These are phyloP conservation scores for Nothocercus julius DNA, from an alignment of 2,113 vertebrate genomes.

Conservation along the genomic window DNA sequence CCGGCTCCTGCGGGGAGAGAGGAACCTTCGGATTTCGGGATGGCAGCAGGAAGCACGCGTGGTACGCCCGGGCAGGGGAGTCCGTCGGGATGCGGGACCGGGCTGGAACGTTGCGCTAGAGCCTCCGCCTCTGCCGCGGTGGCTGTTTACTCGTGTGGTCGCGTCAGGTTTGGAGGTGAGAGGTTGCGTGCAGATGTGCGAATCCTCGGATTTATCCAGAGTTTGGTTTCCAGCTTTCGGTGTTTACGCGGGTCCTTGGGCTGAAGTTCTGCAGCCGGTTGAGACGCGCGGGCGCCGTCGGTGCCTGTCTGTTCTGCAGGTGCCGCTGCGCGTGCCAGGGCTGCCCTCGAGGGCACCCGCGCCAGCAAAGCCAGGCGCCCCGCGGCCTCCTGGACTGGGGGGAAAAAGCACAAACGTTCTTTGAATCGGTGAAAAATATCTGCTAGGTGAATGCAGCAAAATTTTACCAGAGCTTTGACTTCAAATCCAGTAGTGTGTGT, in stretches of 20 bases:
- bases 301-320: not conserved
- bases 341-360: too few relatives aligned
- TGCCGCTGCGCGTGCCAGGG: too few relatives aligned
- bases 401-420: not conserved
- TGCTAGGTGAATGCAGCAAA: not conserved
- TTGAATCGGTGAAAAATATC: not conserved
- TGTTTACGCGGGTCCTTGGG: not conserved
- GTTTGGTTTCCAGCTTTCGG: not conserved
- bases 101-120: fast-evolving
- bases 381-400: too few relatives aligned
- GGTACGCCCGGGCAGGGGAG: too few relatives aligned
- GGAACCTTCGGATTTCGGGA: not conserved
- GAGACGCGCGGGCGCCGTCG: fast-evolving
- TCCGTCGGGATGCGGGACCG: too few relatives aligned
- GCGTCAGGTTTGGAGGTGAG: not conserved
- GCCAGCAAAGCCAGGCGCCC: too few relatives aligned
- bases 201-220: not conserved
- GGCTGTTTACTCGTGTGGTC: not conserved
- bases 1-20: not conserved
- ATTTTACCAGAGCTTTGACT: not conserved
- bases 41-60: too few relatives aligned
- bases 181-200: not conserved
- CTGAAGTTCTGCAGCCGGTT: not conserved
- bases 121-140: not conserved
- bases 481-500: not conserved